Evolutionary conservation across 2,888 invertebrate species (phyloP), one percentile per base, ranked within the genome.

Genomic region (Exephanes ischioxanthus): DNA sequence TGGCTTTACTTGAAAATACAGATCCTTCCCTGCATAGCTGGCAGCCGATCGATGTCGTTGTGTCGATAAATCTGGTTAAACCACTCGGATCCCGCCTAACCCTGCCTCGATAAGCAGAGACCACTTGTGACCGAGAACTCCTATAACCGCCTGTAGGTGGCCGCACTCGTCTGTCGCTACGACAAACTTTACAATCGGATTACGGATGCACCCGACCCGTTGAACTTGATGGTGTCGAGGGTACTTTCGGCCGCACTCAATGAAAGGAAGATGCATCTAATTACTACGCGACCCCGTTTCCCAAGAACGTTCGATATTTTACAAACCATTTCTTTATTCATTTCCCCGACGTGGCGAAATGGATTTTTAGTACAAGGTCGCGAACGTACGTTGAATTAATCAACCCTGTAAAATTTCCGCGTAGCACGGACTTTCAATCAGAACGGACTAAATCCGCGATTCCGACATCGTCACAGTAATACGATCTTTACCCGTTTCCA

Each of bases 301-400:
- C 68, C 78, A 71, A 51, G 67, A 51, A n/a, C 55, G 67, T 67
- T 73, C 68, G 41, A 84, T 41, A 53, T 67, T 66, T 80, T 55
- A 22, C 41, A 26, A 63, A 11, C 41, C 48, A 67, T 80, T 80
- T 55, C 71, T 72, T 80, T 84, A 84, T 84, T 84, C 84, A 84
- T 84, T 45, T 71, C 51, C 26, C 61, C 37, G 51, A 26, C 48
- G 22, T 53, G 37, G 45, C 66, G 48, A 66, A 66, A 71, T 45
- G 48, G 73, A 83, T 75, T 73, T 66, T 30, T 22, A 16, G 53
- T n/a, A 33, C 75, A 84, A 84, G 80, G 37, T 76, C 58, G 63
- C 26, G 75, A 75, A 66, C 19, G 22, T 80, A 68, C 66, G 45
- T 80, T 72, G 61, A 73, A 80, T 80, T 63, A 72, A 84, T 84